Percentiles rank a stretch among this genome's conserved stretches.
phyloP scores from a whole-genome alignment of 2,888 invertebrate species.

The Arctia plantaginis region DNA sequence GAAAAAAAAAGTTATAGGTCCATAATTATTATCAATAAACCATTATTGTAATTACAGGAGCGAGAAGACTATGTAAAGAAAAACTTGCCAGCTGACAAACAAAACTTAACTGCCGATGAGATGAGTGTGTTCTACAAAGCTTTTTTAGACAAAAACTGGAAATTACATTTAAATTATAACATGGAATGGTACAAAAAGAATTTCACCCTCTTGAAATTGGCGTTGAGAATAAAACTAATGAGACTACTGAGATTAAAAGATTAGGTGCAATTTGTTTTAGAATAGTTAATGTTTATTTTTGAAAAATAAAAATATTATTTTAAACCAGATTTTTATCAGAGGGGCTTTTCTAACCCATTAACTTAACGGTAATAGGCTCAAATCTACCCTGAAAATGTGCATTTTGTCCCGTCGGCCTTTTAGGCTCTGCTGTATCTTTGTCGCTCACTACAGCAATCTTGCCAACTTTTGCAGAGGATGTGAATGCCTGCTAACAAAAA shows the following conservation, averaged over 20 bases:
- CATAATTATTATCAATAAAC: conserved; percentile 11
- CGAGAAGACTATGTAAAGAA: conserved; percentile 85
- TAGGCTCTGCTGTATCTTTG: neutral
- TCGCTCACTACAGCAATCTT: neutral
- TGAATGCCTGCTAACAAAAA: too few relatives aligned
- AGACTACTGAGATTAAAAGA: conserved; percentile 72
- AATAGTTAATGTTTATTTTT: conserved; percentile 42
- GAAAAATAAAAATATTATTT: conserved; percentile 30
- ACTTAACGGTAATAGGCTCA: neutral
- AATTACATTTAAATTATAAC: conserved; percentile 91
- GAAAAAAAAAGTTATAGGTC: too few relatives aligned
- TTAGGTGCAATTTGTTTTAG: conserved; percentile 28
- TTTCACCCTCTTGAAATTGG: conserved; percentile 87
- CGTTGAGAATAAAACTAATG: conserved; percentile 86
- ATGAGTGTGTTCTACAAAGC: conserved; percentile 96
- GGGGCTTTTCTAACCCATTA: neutral
- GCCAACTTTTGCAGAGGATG: too few relatives aligned
- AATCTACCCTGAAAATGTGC: neutral
- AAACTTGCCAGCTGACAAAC: conserved; percentile 78
- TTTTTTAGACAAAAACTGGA: conserved; percentile 94
- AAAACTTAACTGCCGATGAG: conserved; percentile 90
- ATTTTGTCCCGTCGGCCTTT: neutral
- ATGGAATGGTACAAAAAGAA: conserved; percentile 94
- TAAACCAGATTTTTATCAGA: neutral
- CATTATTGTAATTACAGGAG: conserved; percentile 76